Evolutionary conservation across 2,797 vertebrate species (phyloP), one percentile per base, ranked within the genome.

Genomic region (Acomys russatus): DNA sequence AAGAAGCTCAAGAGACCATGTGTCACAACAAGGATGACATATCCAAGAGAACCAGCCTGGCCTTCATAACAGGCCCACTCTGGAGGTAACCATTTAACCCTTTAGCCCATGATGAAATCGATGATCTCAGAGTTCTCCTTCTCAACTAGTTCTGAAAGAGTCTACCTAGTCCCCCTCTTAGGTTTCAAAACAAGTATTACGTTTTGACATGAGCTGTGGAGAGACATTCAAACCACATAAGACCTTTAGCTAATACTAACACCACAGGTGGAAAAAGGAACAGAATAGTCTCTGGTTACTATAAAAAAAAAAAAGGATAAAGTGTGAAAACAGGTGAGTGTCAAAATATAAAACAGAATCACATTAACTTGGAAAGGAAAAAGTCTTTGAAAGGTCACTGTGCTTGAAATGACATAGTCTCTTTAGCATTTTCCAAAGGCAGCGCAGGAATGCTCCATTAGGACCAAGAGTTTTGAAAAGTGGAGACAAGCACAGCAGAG

Each of bases 281-380:
- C 44, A 92, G 3, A 85, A n/a, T 59, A 64, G 44, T 91, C 61
- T 92, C 25, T 54, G 35, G 28, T 78, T 90, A 92, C 44, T 66
- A 49, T 51, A 23, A 59, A 92, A 76, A 84, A 89, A 44, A 44
- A 44, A 4, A 4, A 4, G 59, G 51, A 94, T 66, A 66, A 71
- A 73, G 17, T 80, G 30, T 86, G 63, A 90, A 93, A 92, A 89
- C 22, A 91, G 18, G 23, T 88, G 49, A 78, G 51, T 78, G 28
- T 88, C 80, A 90, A 78, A 35, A 74, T 44, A 64, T 56, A 18
- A 78, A 59, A 87, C 78, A 82, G 22, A 56, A 22, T 74, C 44
- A 92, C 59, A 4, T 18, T 77, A 56, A 82, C 9, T 1, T 71
- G 3, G 9, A 95, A 96, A 91, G 38, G 8, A 44, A 94, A 84